Conservation (phyloP, 2,797 vertebrate species). For the Myripristis jacobus region DNA sequence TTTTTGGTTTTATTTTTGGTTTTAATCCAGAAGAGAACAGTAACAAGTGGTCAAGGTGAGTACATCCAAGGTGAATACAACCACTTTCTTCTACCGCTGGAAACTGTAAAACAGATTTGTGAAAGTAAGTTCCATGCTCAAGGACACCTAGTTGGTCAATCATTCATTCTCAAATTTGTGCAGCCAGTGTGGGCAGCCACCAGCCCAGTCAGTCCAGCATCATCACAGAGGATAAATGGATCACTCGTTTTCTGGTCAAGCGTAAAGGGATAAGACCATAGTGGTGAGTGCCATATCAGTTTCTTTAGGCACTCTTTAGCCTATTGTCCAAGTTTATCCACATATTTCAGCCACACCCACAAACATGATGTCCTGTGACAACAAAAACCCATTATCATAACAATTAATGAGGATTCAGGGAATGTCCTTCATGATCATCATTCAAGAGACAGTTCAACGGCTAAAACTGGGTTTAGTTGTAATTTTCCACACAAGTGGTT, state of each 20-base stretch:
- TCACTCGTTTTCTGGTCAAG: neutral
- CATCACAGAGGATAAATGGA: constrained; percentile 3
- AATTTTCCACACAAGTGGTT: no score
- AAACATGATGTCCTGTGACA: neutral
- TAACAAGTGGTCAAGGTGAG: no score
- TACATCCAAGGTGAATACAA: no score
- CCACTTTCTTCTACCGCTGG: no score
- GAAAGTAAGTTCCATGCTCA: neutral
- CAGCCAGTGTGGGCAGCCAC: neutral
- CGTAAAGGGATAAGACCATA: neutral
- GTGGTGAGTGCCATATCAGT: constrained; percentile 3
- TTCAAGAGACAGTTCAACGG: no score
- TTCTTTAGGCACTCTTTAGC: constrained; percentile 7
- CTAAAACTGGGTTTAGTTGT: no score
- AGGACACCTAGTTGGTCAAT: neutral
- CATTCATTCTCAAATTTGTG: no score
- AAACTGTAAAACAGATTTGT: neutral
- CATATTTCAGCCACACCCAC: neutral
- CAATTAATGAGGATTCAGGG: neutral
- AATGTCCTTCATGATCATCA: neutral
- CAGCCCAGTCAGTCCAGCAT: neutral
- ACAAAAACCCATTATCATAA: neutral
- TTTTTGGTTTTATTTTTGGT: no score
- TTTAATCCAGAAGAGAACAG: no score
- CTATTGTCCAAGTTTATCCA: neutral